Percentiles rank a stretch among this genome's conserved stretches.
These are phyloP conservation scores for Apogon hyalosoma DNA, from an alignment of 2,797 vertebrate genomes.

Conservation along the genomic window DNA sequence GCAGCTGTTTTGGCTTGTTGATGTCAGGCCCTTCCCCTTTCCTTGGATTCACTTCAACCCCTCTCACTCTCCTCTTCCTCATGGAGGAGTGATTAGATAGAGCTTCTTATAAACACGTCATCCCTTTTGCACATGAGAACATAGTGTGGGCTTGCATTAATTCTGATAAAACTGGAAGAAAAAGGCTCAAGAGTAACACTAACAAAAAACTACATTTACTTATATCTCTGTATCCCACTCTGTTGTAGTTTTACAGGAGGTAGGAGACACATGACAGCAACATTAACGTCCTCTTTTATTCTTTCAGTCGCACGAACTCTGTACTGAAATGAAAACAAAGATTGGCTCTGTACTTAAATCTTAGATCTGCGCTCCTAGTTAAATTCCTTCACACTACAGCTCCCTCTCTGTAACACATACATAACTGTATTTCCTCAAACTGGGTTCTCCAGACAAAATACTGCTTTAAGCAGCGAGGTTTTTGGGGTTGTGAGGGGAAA, in stretches of 20 bases:
- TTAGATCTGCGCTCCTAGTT: constrained; percentile 43
- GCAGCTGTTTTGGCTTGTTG: constrained; percentile 86
- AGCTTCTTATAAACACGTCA: constrained; percentile 67
- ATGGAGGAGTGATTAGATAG: constrained; percentile 69
- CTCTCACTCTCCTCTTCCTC: constrained; percentile 63
- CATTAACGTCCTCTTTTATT: constrained; percentile 28
- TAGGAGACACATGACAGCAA: constrained; percentile 36
- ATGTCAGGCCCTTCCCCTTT: constrained; percentile 81
- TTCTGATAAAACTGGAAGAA: constrained; percentile 13
- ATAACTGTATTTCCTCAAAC: constrained; percentile 50
- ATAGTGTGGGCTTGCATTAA: constrained; percentile 4
- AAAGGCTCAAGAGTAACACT: background rate
- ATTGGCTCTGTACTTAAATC: constrained; percentile 71
- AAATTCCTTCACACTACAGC: constrained; percentile 47
- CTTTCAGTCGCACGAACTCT: constrained; percentile 28
- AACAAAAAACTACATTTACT: background rate
- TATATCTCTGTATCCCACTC: background rate
- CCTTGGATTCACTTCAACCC: constrained; percentile 72
- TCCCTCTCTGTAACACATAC: constrained; percentile 35
- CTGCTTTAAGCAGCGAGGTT: constrained; percentile 51
- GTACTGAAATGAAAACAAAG: constrained; percentile 74
- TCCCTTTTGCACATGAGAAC: constrained; percentile 52
- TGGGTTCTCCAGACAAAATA: constrained; percentile 61
- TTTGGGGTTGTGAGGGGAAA: constrained; percentile 59
- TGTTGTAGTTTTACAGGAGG: constrained; percentile 15